These are phyloP conservation scores for Pempheris klunzingeri DNA, from an alignment of 2,797 vertebrate genomes.

Conservation along the genomic window DNA sequence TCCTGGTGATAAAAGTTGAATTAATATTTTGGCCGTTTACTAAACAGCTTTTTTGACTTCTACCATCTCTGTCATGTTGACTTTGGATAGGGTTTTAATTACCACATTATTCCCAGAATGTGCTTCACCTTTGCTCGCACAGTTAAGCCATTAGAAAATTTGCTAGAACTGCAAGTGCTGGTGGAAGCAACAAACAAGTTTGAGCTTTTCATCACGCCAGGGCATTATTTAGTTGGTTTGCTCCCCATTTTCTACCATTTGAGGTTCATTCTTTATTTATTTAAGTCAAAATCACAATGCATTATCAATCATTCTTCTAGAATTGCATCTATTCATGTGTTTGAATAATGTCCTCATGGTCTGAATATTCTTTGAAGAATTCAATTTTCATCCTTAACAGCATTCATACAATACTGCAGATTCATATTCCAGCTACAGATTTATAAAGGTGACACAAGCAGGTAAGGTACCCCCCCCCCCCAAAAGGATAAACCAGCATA, in stretches of 20 bases:
- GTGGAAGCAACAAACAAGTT: not conserved
- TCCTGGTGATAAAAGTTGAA: not conserved
- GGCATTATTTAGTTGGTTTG: not conserved
- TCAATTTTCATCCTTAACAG: not conserved
- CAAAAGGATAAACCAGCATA: no score
- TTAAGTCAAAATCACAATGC: not conserved
- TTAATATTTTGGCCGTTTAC: not conserved
- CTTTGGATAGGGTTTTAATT: not conserved
- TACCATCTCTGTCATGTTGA: not conserved
- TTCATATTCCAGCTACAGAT: not conserved
- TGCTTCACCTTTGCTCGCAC: not conserved
- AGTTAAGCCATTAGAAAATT: not conserved
- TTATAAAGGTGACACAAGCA: slow-evolving; percentile 5
- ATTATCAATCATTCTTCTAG: not conserved
- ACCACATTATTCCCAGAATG: not conserved
- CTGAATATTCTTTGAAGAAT: not conserved
- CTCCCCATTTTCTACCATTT: not conserved
- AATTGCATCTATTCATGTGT: not conserved
- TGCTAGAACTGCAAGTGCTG: not conserved
- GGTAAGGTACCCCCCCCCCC: no score
- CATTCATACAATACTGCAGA: not conserved
- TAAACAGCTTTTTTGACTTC: not conserved
- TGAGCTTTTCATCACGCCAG: not conserved
- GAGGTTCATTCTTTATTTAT: not conserved
- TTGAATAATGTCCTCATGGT: not conserved